Evolutionary conservation across 2,888 invertebrate genomes (phyloP), one percentile per base, ranked within the genome.

Genomic region (Yponomeuta plumbellus): DNA sequence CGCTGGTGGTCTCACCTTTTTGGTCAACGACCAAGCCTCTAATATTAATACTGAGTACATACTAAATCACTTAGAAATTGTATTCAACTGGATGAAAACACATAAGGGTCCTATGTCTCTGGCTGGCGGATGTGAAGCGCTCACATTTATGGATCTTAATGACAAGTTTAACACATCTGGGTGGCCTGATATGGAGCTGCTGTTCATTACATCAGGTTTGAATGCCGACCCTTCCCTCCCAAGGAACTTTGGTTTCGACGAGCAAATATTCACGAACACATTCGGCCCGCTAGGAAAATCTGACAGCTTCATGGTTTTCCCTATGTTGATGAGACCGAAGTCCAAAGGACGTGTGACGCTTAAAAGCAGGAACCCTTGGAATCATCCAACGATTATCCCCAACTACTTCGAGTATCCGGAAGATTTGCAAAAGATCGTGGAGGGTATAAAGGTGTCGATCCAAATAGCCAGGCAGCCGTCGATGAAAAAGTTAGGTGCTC

Each of bases 371-470:
- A 93, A 97, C 79, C 96, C 97, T 0, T 92, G 92, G 72, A 92
- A 93, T 0, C 93, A 94, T 73, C 96, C 97, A 0, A 84, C 92
- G n/a, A 91, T 97, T 66, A 93, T 96, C 71, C 95, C 96, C 0
- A 96, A 96, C 78, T 98, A 97, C 81, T 93, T 97, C 76, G 92
- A 94, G 64, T 73, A 88, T 76, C 71, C 86, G 11, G 89, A 92
- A 71, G 97, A 97, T 74, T 81, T 94, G 67, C 86, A 93, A 68
- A 94, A 93, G 57, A 88, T 95, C 57, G 91, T 95, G 0, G 92
- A 92, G 76, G 95, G 94, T 0, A 93, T 94, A 5, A 92, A 93
- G 74, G 82, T 93, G 10, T 86, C 92, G 0, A 81, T 94, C 40
- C 86, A 93, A 69, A 89, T 95, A 66, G 87, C 93, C 8, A 81